phyloP scores from a whole-genome alignment of 2,888 invertebrate genomes.

The Ctena decussata region DNA sequence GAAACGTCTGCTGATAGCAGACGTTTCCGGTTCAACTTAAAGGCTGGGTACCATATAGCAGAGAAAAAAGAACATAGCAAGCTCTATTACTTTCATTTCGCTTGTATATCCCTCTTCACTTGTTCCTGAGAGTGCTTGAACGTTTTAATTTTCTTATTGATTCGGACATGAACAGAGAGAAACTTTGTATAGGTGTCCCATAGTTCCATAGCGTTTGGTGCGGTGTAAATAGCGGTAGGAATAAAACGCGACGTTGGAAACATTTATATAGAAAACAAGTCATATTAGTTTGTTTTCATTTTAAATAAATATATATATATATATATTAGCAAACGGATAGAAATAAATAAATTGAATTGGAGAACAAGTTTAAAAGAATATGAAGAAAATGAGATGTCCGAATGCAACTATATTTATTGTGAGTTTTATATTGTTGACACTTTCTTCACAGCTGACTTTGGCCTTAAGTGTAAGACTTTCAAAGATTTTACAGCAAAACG shows the following conservation, averaged over 20 bases:
- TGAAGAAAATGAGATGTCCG: not conserved
- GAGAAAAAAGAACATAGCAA: not conserved
- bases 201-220: not conserved
- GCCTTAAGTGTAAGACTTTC: constrained; percentile 15
- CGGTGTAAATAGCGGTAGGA: not conserved
- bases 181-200: not conserved
- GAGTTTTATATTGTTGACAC: not conserved
- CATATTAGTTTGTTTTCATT: not conserved
- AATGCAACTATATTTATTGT: not conserved
- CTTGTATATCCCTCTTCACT: not conserved
- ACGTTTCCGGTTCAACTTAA: no score
- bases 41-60: no score
- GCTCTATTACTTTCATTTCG: not conserved
- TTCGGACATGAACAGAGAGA: not conserved
- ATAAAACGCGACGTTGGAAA: not conserved
- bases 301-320: not conserved
- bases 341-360: not conserved
- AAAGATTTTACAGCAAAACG: not conserved
- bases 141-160: constrained; percentile 16
- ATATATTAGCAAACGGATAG: no score
- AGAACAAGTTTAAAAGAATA: not conserved
- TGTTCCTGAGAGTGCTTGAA: not conserved
- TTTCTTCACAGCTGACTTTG: not conserved
- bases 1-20: no score
- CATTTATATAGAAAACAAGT: not conserved